Percentiles rank a stretch among this genome's conserved stretches.
Conservation (phyloP, 2,888 invertebrate genomes). For the Portevinia maculata region DNA sequence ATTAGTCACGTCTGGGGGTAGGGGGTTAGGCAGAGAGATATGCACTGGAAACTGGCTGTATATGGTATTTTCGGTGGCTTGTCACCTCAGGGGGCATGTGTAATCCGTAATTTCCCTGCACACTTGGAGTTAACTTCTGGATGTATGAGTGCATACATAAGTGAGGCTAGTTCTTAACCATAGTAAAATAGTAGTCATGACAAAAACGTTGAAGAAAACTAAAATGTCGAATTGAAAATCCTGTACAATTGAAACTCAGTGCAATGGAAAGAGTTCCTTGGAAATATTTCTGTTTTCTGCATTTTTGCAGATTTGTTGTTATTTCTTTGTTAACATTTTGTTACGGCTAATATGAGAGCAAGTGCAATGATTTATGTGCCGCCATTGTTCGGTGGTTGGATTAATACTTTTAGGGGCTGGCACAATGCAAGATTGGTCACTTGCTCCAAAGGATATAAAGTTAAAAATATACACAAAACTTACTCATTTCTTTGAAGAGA, state of each 20-base stretch:
- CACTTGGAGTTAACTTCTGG: conserved; percentile 21
- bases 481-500: too few species aligned
- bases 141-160: conserved; percentile 20
- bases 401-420: not conserved
- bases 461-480: too few species aligned
- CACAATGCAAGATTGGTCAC: too few species aligned
- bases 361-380: not conserved
- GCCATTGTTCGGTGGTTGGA: not conserved
- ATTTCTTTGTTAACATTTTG: conserved; percentile 11
- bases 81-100: conserved; percentile 22
- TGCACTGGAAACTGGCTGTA: not conserved
- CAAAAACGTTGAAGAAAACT: conserved; percentile 36
- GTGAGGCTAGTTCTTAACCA: too few species aligned
- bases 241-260: conserved; percentile 48
- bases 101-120: conserved; percentile 47
- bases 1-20: conserved; percentile 54
- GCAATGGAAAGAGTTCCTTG: conserved; percentile 36
- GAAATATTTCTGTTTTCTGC: not conserved
- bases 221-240: conserved; percentile 55
- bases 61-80: conserved; percentile 42
- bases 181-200: conserved; percentile 1
- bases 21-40: not conserved
- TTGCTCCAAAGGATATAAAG: too few species aligned
- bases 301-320: conserved; percentile 3
- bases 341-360: conserved; percentile 10